A percentile compares a stretch with the other conserved stretches of the same genome.
phyloP scores from a whole-genome alignment of 2,888 invertebrate genomes.

The Urechis unicinctus region DNA sequence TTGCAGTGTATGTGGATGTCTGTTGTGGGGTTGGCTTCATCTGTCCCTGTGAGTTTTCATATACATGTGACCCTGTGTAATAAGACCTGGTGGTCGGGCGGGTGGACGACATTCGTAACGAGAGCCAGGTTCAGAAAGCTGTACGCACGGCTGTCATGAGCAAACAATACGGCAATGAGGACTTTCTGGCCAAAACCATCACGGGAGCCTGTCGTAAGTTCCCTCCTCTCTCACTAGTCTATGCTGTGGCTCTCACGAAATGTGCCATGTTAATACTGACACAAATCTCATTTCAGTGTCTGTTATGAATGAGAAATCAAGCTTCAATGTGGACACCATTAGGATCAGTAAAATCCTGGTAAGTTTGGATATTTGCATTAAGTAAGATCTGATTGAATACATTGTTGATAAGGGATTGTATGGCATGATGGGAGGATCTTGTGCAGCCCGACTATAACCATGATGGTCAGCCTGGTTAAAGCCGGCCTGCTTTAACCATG shows the following conservation, averaged over 20 bases:
- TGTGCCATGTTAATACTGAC: no score
- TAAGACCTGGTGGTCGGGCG: conserved; percentile 46
- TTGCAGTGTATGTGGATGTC: not conserved
- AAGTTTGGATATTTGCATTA: no score
- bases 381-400: no score
- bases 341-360: conserved; percentile 80
- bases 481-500: no score
- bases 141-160: conserved; percentile 85
- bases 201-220: conserved; percentile 46
- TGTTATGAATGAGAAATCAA: conserved; percentile 71
- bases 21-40: not conserved
- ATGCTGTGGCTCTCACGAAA: not conserved
- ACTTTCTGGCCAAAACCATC: conserved; percentile 69
- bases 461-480: no score
- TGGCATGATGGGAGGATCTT: no score
- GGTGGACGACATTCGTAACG: conserved; percentile 64
- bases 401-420: no score
- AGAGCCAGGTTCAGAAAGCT: conserved; percentile 63
- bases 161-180: conserved; percentile 96
- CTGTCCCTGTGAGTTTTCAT: not conserved
- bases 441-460: no score
- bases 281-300: conserved; percentile 60
- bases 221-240: not conserved
- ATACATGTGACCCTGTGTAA: not conserved
- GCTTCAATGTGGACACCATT: conserved; percentile 96